These are phyloP conservation scores for Helarctos malayanus DNA, from an alignment of 2,797 vertebrate species.

Conservation along the genomic window DNA sequence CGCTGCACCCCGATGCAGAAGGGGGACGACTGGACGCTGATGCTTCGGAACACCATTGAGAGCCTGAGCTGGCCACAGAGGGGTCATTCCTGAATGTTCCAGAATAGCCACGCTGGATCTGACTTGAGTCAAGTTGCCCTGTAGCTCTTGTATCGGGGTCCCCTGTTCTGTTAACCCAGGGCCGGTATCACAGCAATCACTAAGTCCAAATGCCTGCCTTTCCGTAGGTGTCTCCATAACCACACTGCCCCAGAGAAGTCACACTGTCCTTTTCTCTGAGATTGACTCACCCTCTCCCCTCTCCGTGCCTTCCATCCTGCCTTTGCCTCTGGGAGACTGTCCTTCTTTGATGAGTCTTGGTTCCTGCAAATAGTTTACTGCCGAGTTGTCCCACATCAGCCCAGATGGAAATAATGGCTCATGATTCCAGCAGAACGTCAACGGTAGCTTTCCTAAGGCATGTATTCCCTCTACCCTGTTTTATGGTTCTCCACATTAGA, in stretches of 20 bases:
- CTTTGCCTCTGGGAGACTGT: neutral
- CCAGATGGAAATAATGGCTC: neutral
- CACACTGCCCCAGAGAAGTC: neutral
- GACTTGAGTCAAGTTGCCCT: neutral
- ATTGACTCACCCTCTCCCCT: neutral
- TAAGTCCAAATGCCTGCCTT: neutral
- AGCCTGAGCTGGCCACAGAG: neutral
- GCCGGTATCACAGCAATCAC: no score
- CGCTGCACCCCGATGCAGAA: conserved; percentile 89
- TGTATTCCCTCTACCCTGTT: neutral
- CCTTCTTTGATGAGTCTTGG: neutral
- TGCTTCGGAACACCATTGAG: conserved; percentile 88
- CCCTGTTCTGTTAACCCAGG: neutral
- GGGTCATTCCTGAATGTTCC: fast-evolving
- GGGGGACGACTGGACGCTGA: conserved; percentile 91
- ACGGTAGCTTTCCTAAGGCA: neutral
- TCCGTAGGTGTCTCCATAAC: neutral
- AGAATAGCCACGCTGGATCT: neutral
- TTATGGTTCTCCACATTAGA: neutral
- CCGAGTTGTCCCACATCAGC: neutral
- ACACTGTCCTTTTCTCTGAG: neutral
- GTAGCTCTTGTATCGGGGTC: fast-evolving
- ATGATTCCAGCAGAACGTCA: neutral
- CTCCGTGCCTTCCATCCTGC: neutral
- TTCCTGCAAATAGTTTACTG: neutral